Base-by-base conservation (phyloP, 2,888 invertebrate genomes). In the Ophion ellenae region DNA sequence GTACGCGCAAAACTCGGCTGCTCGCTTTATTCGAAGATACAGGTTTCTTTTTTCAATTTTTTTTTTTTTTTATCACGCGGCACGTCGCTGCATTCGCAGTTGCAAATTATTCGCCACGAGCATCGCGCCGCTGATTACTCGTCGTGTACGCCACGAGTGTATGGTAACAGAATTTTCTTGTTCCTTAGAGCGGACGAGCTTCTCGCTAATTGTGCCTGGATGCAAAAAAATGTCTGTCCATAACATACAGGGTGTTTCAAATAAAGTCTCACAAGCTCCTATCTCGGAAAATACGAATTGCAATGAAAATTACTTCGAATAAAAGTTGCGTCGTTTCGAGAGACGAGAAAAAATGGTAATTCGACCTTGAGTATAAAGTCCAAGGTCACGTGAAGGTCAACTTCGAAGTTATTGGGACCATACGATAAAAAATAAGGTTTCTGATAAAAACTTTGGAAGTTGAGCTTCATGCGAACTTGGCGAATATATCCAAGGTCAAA, bases 161-260 rank as follows among this genome's bases (percentile, higher is more conserved):
- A 40, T 40, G 9, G 40, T 40, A 70, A 70, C 47, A 70, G 70
- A 53, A 53, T 53, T 70, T 53, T 9, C 40, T 7, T 40, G 40
- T 53, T 67, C 28, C 47, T 5, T 24, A 14, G 24, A 70, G 6
- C 17, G n/a, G 40, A 36, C 5, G 53, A 70, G 70, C 53, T 70
- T 7, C 28, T 70, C 70, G 47, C 70, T 53, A 53, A 70, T 70
- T 53, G 53, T 70, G 20, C 53, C 28, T 6, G 40, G 14, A 64
- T 64, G 11, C 20, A 28, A 64, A 64, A 64, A 64, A 64, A 24
- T 28, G 6, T 28, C n/a, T 57, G n/a, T n/a, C 40, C 40, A 6
- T 40, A 40, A 40, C 9, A 7, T 40, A 40, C 40, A 7, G 40
- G 40, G 9, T 0, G 40, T 7, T 6, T 6, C 40, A 40, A 6